Percentiles rank a stretch among this genome's conserved stretches.
Conservation (phyloP, 2,888 invertebrate species). For the Smittia sp. region DNA sequence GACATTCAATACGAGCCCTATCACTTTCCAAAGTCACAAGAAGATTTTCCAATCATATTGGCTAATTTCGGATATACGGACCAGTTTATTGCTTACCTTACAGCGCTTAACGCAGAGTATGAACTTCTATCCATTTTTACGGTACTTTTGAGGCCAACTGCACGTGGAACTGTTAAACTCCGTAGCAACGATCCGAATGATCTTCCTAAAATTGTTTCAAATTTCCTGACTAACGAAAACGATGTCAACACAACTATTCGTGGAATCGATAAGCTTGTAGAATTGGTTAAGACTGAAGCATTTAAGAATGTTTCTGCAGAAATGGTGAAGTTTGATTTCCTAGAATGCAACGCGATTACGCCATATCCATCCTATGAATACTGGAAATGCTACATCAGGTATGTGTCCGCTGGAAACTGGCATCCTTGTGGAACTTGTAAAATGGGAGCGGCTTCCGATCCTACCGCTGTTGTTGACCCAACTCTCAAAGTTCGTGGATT, state of each 20-base stretch:
- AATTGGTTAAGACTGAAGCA: no score
- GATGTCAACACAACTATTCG: conserved; percentile 62
- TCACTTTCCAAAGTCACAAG: neutral
- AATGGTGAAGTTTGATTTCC: no score
- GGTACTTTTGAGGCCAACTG: neutral
- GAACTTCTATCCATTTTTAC: neutral
- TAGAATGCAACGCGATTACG: no score
- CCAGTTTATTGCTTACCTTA: neutral
- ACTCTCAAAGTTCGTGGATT: conserved; percentile 63
- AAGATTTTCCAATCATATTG: neutral
- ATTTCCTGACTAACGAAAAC: conserved; percentile 68
- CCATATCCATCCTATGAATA: conserved; percentile 58
- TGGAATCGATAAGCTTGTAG: conserved; percentile 54
- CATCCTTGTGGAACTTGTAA: conserved; percentile 68
- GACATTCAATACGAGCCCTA: neutral
- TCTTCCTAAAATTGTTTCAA: conserved; percentile 73
- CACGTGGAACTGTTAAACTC: neutral
- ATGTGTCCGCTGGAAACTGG: conserved; percentile 61
- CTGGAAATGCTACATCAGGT: conserved; percentile 68
- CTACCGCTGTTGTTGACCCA: conserved; percentile 63
- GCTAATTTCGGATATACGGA: neutral
- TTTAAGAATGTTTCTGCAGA: no score
- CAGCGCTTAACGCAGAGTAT: neutral
- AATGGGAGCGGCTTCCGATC: conserved; percentile 66
- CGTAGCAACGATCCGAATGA: conserved; percentile 48